Base-by-base conservation (phyloP, 2,888 invertebrate species). In the Steinernema carpocapsae region DNA sequence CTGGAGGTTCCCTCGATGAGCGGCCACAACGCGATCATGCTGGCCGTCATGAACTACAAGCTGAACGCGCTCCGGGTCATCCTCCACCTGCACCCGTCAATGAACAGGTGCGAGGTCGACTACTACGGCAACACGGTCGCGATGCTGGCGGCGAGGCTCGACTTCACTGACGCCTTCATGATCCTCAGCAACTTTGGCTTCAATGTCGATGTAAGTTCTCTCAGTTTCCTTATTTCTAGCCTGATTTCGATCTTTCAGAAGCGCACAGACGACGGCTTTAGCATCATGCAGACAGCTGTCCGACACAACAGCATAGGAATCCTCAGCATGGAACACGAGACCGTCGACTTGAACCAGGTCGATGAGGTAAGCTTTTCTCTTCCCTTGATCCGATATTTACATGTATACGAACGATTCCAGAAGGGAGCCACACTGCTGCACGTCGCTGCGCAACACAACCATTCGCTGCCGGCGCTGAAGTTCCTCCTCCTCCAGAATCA, bases 81-180 rank as follows among this genome's bases (percentile, higher is more conserved):
- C 56, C 26, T 56, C 14, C 26, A 24, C 56, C 56, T 56, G 56
- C 17, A 26, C 26, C 56, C 56, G 24, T 3, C 24, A 7, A 56
- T 26, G 12, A 26, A 56, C 56, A 19, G 56, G 22, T 19, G 56
- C 56, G 24, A 56, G 22, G 56, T 56, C 56, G 56, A 56, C 56
- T 56, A 19, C 22, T 26, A 56, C 56, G 56, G 56, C 17, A 56
- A 26, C 56, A 56, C 56, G 2, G 24, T 22, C 22, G 24, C 24
- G 19, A 56, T 56, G 12, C 14, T 56, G 56, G 56, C 56, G 4
- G 56, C 56, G 12, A 19, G 56, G 24, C 17, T 14, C 14, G 22
- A 56, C 26, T 26, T 24, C 56, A 4, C 24, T 22, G 56, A 56
- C 17, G 56, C 26, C 14, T 22, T 56, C 12, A 24, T 4, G 4